Percentiles rank a stretch among this genome's conserved stretches.
Conservation (phyloP, 2,888 invertebrate species). For the Pachydiplax longipennis region DNA sequence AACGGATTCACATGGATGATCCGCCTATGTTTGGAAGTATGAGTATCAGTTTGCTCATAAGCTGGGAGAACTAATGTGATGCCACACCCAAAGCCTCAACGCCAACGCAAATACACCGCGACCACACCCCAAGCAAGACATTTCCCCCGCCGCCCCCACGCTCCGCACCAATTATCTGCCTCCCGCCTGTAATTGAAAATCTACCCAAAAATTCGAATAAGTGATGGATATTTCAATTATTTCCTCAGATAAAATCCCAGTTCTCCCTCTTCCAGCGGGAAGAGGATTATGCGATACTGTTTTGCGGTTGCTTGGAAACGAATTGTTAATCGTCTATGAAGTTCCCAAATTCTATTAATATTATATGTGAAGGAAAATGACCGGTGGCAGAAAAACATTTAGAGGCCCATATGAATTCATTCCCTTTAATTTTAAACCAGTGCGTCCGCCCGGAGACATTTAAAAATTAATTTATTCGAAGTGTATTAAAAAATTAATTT, state of each 20-base stretch:
- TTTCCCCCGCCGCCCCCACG: neutral
- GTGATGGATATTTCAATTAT: neutral
- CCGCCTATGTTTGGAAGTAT: neutral
- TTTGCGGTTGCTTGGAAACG: neutral
- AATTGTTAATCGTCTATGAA: neutral
- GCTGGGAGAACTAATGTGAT: constrained; percentile 29
- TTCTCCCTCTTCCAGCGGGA: too few species aligned
- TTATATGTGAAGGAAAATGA: neutral
- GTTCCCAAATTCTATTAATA: neutral
- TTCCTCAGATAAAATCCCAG: neutral
- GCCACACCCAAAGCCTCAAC: constrained; percentile 30
- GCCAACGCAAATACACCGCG: constrained; percentile 28
- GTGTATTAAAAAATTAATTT: too few species aligned
- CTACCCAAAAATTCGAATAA: neutral
- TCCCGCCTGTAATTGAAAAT: neutral
- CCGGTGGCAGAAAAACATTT: too few species aligned
- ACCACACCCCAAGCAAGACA: neutral
- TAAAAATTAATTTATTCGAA: too few species aligned
- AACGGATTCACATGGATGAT: neutral
- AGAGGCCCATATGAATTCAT: too few species aligned
- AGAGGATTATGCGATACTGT: neutral
- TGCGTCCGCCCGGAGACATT: too few species aligned
- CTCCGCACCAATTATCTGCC: neutral
- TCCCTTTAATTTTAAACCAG: too few species aligned
- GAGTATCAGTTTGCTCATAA: constrained; percentile 17